Evolutionary conservation across 2,888 invertebrate genomes (phyloP), one percentile per base, ranked within the genome.

Genomic region (Itoplectis maculator): DNA sequence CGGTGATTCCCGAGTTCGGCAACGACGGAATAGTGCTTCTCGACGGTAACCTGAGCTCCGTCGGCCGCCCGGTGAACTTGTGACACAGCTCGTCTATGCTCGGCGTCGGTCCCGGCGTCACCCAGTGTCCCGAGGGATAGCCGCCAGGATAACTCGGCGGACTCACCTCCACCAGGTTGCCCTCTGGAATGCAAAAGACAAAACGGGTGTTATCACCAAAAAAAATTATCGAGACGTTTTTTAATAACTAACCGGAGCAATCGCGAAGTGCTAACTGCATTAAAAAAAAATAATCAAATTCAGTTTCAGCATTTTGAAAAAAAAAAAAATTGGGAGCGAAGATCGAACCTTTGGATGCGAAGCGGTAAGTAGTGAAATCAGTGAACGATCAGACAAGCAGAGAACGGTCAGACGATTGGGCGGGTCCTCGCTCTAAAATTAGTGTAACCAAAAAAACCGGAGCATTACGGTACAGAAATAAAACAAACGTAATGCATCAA

Each of bases 81-180:
- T 92, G 92, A 86, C 92, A 92, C 15, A 92, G 88, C 82, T 92
- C 92, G 88, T 92, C 92, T 88, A 92, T 92, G 85, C 91, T 93
- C 45, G 93, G 93, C 59, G 93, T 93, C 63, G 93, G 93, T 37
- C 93, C 93, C 20, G 94, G 93, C 81, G 93, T 93, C 56, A 93
- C 93, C 94, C 94, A 94, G 77, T 94, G 94, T 56, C 91, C 91
- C 65, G 92, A 88, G 23, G 92, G 89, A 83, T 91, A 92, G 11
- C 91, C 90, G 20, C 91, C 90, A 1, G 91, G 91, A 79, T 92
- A 92, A 86, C 92, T 92, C 59, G 92, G 92, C 15, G 92, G 92
- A 80, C 92, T 92, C 77, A 92, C 90, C 81, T 92, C 92, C 56
- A 91, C 90, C 20, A 92, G 88, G 82, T 88, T 92, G 18, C 91